phyloP scores from a whole-genome alignment of 1,140 invertebrate species.

The Cryptotermes secundus region DNA sequence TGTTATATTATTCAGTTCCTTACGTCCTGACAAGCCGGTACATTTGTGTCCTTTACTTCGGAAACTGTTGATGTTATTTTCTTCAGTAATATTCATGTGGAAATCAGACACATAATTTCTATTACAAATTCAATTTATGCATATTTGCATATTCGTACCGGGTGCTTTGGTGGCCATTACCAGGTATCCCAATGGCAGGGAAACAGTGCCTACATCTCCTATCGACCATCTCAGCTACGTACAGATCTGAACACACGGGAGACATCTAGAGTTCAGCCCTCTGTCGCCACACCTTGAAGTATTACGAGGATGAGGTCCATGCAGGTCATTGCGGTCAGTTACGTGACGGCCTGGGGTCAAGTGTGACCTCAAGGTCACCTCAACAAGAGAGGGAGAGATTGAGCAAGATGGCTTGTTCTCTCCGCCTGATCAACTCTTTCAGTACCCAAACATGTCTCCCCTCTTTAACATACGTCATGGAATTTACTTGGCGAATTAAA shows the following conservation, averaged over 20 bases:
- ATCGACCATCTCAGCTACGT: background rate
- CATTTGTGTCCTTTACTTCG: background rate
- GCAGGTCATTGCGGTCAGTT: background rate
- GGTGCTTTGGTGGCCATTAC: background rate
- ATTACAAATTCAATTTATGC: background rate
- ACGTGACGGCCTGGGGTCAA: background rate
- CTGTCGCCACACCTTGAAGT: slow-evolving; percentile 6
- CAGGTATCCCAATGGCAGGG: background rate
- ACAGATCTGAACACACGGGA: no score
- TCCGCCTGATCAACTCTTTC: background rate
- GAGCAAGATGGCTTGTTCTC: background rate
- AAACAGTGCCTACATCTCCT: background rate
- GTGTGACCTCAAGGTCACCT: background rate
- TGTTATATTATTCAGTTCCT: no score
- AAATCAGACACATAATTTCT: background rate
- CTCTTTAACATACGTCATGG: background rate
- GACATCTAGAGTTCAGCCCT: background rate
- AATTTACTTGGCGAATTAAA: background rate
- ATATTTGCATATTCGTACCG: background rate
- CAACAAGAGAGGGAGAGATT: background rate
- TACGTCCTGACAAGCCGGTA: background rate
- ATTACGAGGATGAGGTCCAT: background rate
- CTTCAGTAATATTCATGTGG: background rate
- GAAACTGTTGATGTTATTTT: background rate
- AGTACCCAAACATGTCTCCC: background rate